A percentile compares a stretch with the other conserved stretches of the same genome.
Conservation (phyloP, 2,888 invertebrate genomes). For the Dilophus febrilis region DNA sequence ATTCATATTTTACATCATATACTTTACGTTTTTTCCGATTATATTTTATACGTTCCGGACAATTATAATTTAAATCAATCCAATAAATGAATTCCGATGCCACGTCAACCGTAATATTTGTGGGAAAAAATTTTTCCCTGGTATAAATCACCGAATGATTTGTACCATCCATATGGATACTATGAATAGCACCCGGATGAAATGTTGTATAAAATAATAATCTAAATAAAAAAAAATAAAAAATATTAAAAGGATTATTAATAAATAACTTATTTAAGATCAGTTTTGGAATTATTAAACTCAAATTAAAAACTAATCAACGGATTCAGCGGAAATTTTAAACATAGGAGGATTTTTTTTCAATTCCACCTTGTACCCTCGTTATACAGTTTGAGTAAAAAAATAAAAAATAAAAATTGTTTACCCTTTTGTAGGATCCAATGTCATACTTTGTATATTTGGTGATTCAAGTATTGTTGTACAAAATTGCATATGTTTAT, state of each 20-base stretch:
- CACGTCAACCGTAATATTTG: slow-evolving; percentile 53
- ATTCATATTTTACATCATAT: slow-evolving; percentile 55
- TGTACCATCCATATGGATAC: slow-evolving; percentile 47
- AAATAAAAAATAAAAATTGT: slow-evolving; percentile 4
- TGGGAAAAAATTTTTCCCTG: slow-evolving; percentile 59
- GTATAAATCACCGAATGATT: slow-evolving; percentile 40
- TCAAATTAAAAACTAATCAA: background rate
- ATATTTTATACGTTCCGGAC: slow-evolving; percentile 62
- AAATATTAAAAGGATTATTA: slow-evolving; percentile 1
- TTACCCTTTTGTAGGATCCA: slow-evolving; percentile 61
- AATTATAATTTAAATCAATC: slow-evolving; percentile 66
- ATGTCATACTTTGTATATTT: slow-evolving; percentile 42
- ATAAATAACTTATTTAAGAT: slow-evolving; percentile 1
- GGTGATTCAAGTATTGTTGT: slow-evolving; percentile 52
- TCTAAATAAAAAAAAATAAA: slow-evolving; percentile 23
- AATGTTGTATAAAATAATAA: slow-evolving; percentile 63
- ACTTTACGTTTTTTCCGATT: slow-evolving; percentile 48
- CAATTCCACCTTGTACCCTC: no score
- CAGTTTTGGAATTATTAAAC: background rate
- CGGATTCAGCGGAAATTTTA: no score
- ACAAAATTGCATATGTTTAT: slow-evolving; percentile 42
- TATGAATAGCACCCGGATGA: slow-evolving; percentile 44
- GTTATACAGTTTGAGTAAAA: no score
- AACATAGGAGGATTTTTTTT: no score
- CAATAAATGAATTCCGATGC: slow-evolving; percentile 56